Evolutionary conservation across 2,888 invertebrate genomes (phyloP), one percentile per base, ranked within the genome.

Genomic region (Drosophila rellima): DNA sequence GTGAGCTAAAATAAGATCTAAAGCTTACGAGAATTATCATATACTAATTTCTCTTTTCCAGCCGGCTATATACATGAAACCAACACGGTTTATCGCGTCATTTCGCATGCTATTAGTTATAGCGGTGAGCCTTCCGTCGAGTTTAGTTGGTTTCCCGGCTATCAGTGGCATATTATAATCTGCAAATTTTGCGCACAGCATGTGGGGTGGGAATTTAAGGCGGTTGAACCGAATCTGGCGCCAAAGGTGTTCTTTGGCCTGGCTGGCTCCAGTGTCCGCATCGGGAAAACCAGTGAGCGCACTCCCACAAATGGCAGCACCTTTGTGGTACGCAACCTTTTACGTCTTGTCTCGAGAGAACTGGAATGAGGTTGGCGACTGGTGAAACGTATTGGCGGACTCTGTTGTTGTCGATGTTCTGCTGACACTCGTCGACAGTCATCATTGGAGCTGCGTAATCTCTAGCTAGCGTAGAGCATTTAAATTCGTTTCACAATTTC

Each of bases 111-210:
- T 17, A 87, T 92, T 39, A 91, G 95, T 15, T 92, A 93, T 31
- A 91, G 89, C 47, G 93, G 93, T 0, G 93, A 93, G 48, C 94
- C 96, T 1, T 95, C 95, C 1, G 94, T 94, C n/a, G 94, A 96
- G 79, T 96, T 95, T 88, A 96, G 95, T 73, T 97, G 97, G 97
- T 97, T 97, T 92, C 97, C 97, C 6, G 97, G 96, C 26, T 97
- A 97, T 90, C 95, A 95, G 5, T 97, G 97, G 97, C 96, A 95
- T 31, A 95, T 96, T 56, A 95, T 95, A 35, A 93, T 94, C 65
- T 97, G 97, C 89, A 92, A 92, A 55, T 90, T 92, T 20, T 97
- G 97, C 90, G 90, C 92, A 44, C 93, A 92, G 45, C 97, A 97
- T 90, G 93, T 97, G 80, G 97, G 97, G 2, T 97, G 97, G 97